Conservation (phyloP, 2,888 invertebrate genomes). For the Coelogynopora nodosa region DNA sequence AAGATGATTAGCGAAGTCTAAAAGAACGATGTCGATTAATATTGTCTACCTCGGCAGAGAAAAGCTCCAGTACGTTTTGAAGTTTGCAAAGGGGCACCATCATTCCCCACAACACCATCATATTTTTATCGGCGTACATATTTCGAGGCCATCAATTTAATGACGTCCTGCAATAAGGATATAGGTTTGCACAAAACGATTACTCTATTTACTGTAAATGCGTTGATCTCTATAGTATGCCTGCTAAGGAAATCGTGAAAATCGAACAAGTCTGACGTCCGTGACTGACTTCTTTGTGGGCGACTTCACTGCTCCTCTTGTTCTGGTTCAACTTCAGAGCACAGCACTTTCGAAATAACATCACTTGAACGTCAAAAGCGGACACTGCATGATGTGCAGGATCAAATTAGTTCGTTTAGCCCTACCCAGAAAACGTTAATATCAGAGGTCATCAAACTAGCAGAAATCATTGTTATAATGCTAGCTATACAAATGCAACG, state of each 20-base stretch:
- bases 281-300: slow-evolving; percentile 9
- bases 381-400: slow-evolving; percentile 20
- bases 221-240: background rate
- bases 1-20: background rate
- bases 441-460: slow-evolving; percentile 19
- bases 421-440: background rate
- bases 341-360: slow-evolving; percentile 12
- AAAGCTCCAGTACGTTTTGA: background rate
- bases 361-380: background rate
- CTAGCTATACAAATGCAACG: background rate
- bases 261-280: background rate
- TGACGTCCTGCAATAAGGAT: slow-evolving; percentile 8
- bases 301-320: background rate
- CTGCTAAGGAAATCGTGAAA: background rate
- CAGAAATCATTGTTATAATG: slow-evolving; percentile 3
- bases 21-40: background rate
- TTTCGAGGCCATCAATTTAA: slow-evolving; percentile 14
- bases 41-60: background rate
- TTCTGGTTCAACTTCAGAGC: slow-evolving; percentile 23
- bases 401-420: slow-evolving; percentile 5
- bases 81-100: background rate
- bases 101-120: background rate
- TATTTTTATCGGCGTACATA: background rate
- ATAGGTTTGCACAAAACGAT: background rate
- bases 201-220: slow-evolving; percentile 14